A percentile compares a stretch with the other conserved stretches of the same genome.
These are phyloP conservation scores for Hippolais icterina DNA, from an alignment of 2,113 vertebrate genomes.

Conservation along the genomic window DNA sequence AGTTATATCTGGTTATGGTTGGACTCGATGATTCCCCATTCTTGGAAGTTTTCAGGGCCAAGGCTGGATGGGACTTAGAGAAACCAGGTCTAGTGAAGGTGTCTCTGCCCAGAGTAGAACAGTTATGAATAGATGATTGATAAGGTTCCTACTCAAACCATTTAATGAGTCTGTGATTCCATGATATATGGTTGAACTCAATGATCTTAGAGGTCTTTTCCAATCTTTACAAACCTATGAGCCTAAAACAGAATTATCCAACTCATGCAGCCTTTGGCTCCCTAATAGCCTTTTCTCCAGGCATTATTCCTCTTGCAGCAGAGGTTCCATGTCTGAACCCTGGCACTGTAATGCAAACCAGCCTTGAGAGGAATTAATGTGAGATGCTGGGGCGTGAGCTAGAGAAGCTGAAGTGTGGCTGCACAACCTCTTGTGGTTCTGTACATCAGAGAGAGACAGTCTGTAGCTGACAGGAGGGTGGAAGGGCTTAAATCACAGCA, in stretches of 20 bases:
- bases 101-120: not conserved
- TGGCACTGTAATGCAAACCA: not conserved
- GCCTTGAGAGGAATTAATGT: not conserved
- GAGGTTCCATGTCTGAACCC: not conserved
- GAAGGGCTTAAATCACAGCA: not conserved
- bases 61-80: not conserved
- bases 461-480: not conserved
- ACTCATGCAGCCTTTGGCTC: not conserved
- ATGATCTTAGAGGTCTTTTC: not conserved
- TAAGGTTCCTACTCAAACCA: not conserved
- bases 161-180: not conserved
- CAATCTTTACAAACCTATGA: not conserved
- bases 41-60: not conserved
- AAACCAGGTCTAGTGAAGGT: not conserved
- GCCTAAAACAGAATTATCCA: not conserved
- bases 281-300: not conserved
- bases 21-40: not conserved
- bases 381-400: not conserved
- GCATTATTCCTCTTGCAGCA: not conserved
- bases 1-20: too few relatives aligned
- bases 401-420: not conserved
- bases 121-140: not conserved
- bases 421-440: not conserved
- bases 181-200: not conserved
- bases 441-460: not conserved